Conservation (phyloP, 2,888 invertebrate genomes). For the Hyposoter didymator region DNA sequence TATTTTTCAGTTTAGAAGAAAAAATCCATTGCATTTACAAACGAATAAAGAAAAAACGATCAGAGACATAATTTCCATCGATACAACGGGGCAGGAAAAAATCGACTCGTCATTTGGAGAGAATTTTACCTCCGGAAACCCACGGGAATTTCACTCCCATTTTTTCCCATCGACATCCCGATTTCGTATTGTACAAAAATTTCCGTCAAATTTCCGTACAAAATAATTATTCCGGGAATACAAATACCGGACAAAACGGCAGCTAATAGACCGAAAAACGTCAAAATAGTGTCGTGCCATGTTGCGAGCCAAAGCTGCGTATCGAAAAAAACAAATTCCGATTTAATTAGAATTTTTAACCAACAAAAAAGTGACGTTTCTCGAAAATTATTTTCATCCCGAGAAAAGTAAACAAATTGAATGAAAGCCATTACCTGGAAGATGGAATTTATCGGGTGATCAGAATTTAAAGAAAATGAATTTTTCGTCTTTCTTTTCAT, state of each 20-base stretch:
- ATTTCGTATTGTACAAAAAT: constrained; percentile 61
- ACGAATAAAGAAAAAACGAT: neutral
- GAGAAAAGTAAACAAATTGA: neutral
- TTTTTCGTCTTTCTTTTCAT: constrained; percentile 29
- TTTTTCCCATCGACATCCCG: constrained; percentile 25
- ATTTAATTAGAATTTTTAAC: neutral
- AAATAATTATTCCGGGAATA: constrained; percentile 53
- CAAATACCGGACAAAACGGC: constrained; percentile 58
- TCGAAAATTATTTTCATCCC: neutral
- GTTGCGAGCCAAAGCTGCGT: constrained; percentile 57
- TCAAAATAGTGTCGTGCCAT: constrained; percentile 51
- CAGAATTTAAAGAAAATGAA: neutral
- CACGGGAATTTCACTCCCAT: constrained; percentile 45
- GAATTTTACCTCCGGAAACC: constrained; percentile 46
- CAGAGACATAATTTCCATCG: neutral
- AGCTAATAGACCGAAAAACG: constrained; percentile 44
- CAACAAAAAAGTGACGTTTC: neutral
- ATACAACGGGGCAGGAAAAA: no score
- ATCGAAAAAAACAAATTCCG: neutral
- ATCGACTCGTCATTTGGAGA: neutral
- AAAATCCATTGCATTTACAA: neutral
- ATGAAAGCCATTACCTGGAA: constrained; percentile 6
- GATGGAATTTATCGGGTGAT: constrained; percentile 26
- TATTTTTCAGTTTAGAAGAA: neutral
- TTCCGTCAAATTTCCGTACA: constrained; percentile 60